Evolutionary conservation across 2,888 invertebrate genomes (phyloP).

Genomic region (Drosophila neonasuta): DNA sequence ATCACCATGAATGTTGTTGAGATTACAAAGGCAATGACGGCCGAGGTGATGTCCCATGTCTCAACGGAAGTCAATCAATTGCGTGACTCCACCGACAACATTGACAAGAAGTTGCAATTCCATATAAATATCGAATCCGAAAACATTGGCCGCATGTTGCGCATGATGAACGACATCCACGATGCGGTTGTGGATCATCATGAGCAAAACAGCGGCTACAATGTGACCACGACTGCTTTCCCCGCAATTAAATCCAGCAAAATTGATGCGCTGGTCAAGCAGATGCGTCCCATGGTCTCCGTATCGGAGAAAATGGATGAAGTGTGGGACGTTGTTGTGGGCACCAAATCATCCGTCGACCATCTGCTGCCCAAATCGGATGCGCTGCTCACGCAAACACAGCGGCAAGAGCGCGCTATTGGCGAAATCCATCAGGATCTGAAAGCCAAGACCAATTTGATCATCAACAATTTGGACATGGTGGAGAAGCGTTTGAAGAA

Average conservation of each 20-base stretch:
- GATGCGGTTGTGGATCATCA: slow-evolving; percentile 91
- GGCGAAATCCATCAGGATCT: slow-evolving; percentile 93
- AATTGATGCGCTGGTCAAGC: slow-evolving; percentile 90
- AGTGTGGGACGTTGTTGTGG: slow-evolving; percentile 94
- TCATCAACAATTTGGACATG: slow-evolving; percentile 93
- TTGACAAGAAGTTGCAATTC: slow-evolving; percentile 92
- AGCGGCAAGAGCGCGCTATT: slow-evolving; percentile 92
- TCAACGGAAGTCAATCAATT: slow-evolving; percentile 91
- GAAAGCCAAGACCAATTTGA: slow-evolving; percentile 91
- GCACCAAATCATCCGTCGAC: slow-evolving; percentile 93
- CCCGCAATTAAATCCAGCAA: slow-evolving; percentile 87
- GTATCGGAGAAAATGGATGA: slow-evolving; percentile 96
- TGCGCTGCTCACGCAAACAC: slow-evolving; percentile 91
- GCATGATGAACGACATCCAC: slow-evolving; percentile 91
- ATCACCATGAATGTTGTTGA: slow-evolving; percentile 92
- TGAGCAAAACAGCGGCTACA: slow-evolving; percentile 81
- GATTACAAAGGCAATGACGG: slow-evolving; percentile 91
- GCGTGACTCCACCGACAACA: slow-evolving; percentile 89
- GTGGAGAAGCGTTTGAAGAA: slow-evolving; percentile 92
- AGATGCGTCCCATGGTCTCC: slow-evolving; percentile 92
- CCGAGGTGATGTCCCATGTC: slow-evolving; percentile 90
- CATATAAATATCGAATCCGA: slow-evolving; percentile 92
- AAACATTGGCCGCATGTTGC: slow-evolving; percentile 89
- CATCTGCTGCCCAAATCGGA: slow-evolving; percentile 93
- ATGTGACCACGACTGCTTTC: slow-evolving; percentile 85